A percentile compares a stretch with the other conserved stretches of the same genome.
These are phyloP conservation scores for Chiloscyllium punctatum DNA, from an alignment of 2,797 vertebrate species.

Conservation along the genomic window DNA sequence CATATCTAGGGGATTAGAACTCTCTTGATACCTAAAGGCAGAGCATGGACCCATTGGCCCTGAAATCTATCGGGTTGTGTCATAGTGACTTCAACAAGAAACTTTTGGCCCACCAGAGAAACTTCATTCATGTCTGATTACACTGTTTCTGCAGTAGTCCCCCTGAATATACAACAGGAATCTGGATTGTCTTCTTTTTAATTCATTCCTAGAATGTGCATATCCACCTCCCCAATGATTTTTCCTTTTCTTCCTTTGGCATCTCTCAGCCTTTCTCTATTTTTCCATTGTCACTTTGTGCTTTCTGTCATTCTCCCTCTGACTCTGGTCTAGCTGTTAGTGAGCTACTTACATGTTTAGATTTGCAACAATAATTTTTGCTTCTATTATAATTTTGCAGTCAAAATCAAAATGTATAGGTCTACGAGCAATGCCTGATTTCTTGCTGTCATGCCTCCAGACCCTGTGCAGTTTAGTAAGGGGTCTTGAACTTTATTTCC, in stretches of 20 bases:
- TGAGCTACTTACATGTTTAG: neutral
- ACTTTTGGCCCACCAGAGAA: neutral
- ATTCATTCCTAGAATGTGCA: no score
- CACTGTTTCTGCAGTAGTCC: no score
- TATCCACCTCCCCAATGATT: neutral
- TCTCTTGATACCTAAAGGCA: neutral
- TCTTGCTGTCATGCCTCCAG: neutral
- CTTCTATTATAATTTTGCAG: neutral
- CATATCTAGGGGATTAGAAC: neutral
- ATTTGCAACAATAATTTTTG: neutral
- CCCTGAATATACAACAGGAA: no score
- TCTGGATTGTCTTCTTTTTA: no score
- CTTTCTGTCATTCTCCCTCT: neutral
- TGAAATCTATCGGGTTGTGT: neutral
- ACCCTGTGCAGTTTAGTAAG: neutral
- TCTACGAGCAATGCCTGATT: neutral
- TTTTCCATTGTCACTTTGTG: neutral
- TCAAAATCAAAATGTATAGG: neutral
- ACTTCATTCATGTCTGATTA: neutral
- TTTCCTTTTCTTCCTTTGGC: neutral
- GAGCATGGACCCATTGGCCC: neutral
- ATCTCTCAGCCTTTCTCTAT: neutral
- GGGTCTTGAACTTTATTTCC: constrained; percentile 25
- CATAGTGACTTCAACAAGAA: neutral
- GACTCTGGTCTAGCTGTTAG: neutral